Percentiles rank a stretch among this genome's conserved stretches.
These are phyloP conservation scores for Flexamia atlantica DNA, from an alignment of 2,888 invertebrate species.

Conservation along the genomic window DNA sequence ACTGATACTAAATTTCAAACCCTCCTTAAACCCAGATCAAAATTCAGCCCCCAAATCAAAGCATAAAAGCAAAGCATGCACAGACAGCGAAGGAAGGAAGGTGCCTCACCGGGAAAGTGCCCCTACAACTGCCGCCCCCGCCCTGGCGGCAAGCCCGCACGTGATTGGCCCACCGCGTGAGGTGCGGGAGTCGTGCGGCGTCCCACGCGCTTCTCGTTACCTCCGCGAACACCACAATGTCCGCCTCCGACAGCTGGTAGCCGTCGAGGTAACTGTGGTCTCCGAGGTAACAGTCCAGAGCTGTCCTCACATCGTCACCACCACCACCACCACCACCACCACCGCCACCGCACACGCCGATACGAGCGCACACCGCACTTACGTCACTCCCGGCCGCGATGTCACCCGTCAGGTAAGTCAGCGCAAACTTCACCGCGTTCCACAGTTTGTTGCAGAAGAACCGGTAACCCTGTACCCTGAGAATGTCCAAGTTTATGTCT, in stretches of 20 bases:
- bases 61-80: neutral
- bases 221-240: conserved; percentile 72
- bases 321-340: conserved; percentile 36
- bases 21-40: too few species aligned
- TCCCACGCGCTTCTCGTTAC: conserved; percentile 66
- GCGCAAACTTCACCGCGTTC: conserved; percentile 97
- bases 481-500: conserved; percentile 97
- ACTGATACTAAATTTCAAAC: too few species aligned
- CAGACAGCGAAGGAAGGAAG: conserved; percentile 1
- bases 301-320: conserved; percentile 64
- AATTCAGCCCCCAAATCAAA: conserved; percentile 7
- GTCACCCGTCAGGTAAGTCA: conserved; percentile 78
- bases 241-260: conserved; percentile 74
- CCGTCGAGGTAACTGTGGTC: conserved; percentile 75
- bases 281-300: conserved; percentile 74
- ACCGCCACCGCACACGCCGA: conserved; percentile 41
- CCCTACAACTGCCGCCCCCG: conserved; percentile 55
- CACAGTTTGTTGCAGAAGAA: conserved; percentile 99
- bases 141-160: conserved; percentile 68
- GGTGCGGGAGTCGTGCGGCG: conserved; percentile 72
- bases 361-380: conserved; percentile 38
- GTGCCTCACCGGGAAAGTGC: conserved; percentile 51
- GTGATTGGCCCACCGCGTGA: conserved; percentile 75
- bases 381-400: conserved; percentile 47
- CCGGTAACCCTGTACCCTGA: conserved; percentile 94